phyloP scores from a whole-genome alignment of 2,888 invertebrate genomes.

The Caenorhabditis auriculariae region DNA sequence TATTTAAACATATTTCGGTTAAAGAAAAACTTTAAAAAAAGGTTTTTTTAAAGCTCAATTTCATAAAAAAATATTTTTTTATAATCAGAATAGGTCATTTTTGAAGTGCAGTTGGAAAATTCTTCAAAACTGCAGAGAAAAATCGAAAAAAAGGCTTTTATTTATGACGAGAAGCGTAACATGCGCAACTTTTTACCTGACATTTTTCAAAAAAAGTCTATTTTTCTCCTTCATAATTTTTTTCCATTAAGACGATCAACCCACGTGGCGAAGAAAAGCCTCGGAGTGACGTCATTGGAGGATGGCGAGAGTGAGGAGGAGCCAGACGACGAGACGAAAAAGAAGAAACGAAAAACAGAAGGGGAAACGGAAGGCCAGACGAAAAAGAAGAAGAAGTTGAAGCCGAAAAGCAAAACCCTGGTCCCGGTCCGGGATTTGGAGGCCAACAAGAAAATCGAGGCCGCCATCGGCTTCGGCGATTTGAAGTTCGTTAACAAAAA shows the following conservation, averaged over 20 bases:
- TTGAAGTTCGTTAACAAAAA: constrained; percentile 26
- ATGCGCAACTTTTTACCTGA: too few relatives aligned
- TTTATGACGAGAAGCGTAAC: too few relatives aligned
- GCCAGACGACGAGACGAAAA: neutral
- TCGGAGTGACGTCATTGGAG: constrained; percentile 12
- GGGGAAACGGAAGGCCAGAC: neutral
- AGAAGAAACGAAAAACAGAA: constrained; percentile 5
- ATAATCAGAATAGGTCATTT: too few relatives aligned
- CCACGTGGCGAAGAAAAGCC: constrained; percentile 18
- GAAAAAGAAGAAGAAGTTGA: constrained; percentile 9
- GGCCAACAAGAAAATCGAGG: constrained; percentile 34
- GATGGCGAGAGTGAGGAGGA: neutral
- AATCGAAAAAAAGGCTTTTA: too few relatives aligned
- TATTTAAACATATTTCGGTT: too few relatives aligned
- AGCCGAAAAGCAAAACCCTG: constrained; percentile 24
- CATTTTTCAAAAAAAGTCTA: too few relatives aligned
- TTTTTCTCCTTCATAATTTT: too few relatives aligned
- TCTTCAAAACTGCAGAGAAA: too few relatives aligned
- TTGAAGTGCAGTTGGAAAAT: too few relatives aligned
- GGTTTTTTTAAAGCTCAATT: too few relatives aligned
- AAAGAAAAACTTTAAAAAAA: too few relatives aligned
- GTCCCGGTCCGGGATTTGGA: constrained; percentile 23
- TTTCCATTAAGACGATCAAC: constrained; percentile 14
- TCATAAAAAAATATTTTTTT: too few relatives aligned
- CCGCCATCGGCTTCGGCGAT: constrained; percentile 46